These are phyloP conservation scores for Epistrophella euchroma DNA, from an alignment of 2,888 invertebrate species.

Conservation along the genomic window DNA sequence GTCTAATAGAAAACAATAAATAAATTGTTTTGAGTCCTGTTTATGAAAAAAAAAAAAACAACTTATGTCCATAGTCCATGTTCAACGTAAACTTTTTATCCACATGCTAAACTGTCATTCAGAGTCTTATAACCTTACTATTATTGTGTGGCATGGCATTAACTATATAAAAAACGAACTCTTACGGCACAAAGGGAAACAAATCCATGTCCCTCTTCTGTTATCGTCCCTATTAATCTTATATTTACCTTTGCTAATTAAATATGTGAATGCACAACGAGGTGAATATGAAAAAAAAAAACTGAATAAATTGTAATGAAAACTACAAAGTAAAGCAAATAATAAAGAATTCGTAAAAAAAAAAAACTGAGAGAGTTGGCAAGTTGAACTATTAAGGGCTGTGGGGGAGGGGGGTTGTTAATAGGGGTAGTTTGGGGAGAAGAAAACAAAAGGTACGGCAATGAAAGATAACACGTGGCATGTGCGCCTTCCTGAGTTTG, in stretches of 20 bases:
- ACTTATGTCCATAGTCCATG: constrained; percentile 26
- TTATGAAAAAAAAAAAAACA: constrained; percentile 9
- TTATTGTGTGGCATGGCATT: constrained; percentile 29
- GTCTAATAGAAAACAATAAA: constrained; percentile 7
- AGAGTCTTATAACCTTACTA: constrained; percentile 27
- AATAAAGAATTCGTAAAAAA: constrained; percentile 58
- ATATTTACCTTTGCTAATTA: constrained; percentile 74
- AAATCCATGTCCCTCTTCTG: constrained; percentile 49
- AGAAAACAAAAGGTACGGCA: constrained; percentile 72
- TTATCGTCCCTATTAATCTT: constrained; percentile 68
- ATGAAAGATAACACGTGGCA: constrained; percentile 74
- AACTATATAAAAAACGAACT: constrained; percentile 43
- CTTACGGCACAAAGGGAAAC: constrained; percentile 42
- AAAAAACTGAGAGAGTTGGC: constrained; percentile 9
- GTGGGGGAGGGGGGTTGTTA: neutral
- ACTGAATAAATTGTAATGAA: constrained; percentile 71
- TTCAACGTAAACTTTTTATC: constrained; percentile 21
- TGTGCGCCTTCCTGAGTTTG: constrained; percentile 29
- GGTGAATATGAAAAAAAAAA: constrained; percentile 59
- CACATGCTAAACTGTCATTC: constrained; percentile 39
- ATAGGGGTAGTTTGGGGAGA: constrained; percentile 9
- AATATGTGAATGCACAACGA: constrained; percentile 74
- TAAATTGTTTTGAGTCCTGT: neutral
- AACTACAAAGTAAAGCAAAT: constrained; percentile 75
- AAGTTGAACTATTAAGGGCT: constrained; percentile 13